Conservation (phyloP, 2,888 invertebrate species). For the Macrosiphum euphorbiae region DNA sequence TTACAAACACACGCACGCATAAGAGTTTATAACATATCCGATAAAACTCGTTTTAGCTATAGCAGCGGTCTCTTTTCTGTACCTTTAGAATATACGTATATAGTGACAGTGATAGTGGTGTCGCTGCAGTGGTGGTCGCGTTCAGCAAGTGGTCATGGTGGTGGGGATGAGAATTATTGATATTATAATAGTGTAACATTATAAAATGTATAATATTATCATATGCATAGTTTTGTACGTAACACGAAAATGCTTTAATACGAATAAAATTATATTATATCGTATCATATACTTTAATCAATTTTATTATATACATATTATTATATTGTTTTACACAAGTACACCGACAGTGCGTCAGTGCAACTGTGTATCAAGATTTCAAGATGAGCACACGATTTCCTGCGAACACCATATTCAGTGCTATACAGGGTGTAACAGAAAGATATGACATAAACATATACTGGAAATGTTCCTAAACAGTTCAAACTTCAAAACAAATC, state of each 20-base stretch:
- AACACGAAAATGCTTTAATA: background rate
- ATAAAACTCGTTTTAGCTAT: constrained; percentile 31
- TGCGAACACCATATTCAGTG: no score
- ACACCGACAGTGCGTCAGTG: no score
- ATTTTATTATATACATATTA: background rate
- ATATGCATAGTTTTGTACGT: background rate
- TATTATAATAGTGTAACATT: background rate
- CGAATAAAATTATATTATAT: background rate
- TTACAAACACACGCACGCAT: background rate
- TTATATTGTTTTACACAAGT: no score
- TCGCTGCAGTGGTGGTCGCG: background rate
- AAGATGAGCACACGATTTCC: no score
- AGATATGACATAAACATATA: no score
- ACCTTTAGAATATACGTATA: background rate
- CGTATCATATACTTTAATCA: no score
- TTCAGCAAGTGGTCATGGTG: background rate
- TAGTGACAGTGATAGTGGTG: background rate
- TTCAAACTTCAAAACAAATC: no score
- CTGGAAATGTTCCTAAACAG: no score
- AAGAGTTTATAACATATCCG: background rate
- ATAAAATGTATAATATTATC: no score
- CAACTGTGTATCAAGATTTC: background rate
- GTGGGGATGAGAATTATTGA: background rate
- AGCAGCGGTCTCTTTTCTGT: background rate
- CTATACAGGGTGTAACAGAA: no score